Evolutionary conservation across 2,797 vertebrate genomes (phyloP).

Genomic region (Caiman crocodilus): DNA sequence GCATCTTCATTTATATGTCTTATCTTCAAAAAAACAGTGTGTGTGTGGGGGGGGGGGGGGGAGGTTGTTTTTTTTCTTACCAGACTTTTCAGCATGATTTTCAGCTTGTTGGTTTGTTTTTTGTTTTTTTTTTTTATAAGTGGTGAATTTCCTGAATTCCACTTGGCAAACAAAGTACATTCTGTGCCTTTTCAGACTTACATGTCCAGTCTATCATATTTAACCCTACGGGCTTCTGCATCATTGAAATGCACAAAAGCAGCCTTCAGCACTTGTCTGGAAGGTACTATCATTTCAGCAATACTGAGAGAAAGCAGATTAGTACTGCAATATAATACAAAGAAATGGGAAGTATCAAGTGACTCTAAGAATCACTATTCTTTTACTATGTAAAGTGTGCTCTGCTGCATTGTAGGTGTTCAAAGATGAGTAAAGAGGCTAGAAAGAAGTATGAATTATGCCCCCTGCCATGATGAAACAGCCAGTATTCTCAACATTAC

Average conservation of each 20-base stretch:
- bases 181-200: neutral
- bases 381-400: neutral
- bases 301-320: neutral
- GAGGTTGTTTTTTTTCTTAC: neutral
- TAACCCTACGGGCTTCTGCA: neutral
- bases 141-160: neutral
- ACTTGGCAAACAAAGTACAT: neutral
- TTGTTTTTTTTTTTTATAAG: neutral
- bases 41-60: too few relatives aligned
- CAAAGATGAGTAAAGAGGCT: neutral
- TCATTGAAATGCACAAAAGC: neutral
- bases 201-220: neutral
- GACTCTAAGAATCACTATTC: neutral
- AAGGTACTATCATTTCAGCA: too few relatives aligned
- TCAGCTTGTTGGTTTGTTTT: too few relatives aligned
- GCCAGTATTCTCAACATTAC: neutral
- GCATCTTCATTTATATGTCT: accelerated
- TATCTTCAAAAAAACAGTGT: neutral
- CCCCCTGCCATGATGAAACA: neutral
- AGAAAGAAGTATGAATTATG: accelerated
- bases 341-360: neutral
- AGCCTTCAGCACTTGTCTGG: neutral
- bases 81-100: neutral
- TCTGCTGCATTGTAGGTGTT: neutral
- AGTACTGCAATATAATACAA: neutral